Base-by-base conservation (phyloP, 2,113 vertebrate species). In the Guaruba guarouba region DNA sequence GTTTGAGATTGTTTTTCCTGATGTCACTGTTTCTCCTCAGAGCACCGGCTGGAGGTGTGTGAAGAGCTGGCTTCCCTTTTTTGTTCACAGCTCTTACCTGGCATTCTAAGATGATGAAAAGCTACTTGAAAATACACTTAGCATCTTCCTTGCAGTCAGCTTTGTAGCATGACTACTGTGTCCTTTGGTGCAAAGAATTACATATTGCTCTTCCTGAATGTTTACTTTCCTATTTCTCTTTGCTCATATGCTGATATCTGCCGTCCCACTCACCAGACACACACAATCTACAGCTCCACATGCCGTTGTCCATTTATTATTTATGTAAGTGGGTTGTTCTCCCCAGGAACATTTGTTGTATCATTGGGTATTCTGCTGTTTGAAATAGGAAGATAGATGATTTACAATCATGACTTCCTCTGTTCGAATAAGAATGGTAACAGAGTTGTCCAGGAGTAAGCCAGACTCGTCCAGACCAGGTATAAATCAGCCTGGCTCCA, bases 181-280 rank as follows among this genome's bases (percentile, higher is more conserved):
- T 92, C 86, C 88, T 95, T 94, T 88, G 86, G 88, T 95, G 89
- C 88, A 92, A 94, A 94, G 91, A 92, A 93, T 86, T 91, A 39
- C 61, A 39, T 62, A 68, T 75, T 81, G 80, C 83, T 94, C 48
- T 83, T 73, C 91, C 44, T 23, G 55, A 8, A 57, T 57, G 66
- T 91, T 95, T 78, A 52, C 73, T 96, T 96, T 86, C 81, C 64
- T 74, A 48, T 88, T 94, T 79, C 81, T 68, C 73, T 71, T 55
- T 3, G 13, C 73, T 88, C 23, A 9, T 54, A 49, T 17, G 33
- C 73, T 78, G 69, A 80, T 39, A 75, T 91, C 70, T 94, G 77
- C 74, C 9, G 4, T 70, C 44, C 16, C 6, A 12, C n/a, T 52
- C 7, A 3, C 33, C 44, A 69, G 54, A 61, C 69, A 39, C 46